A percentile compares a stretch with the other conserved stretches of the same genome.
phyloP scores from a whole-genome alignment of 2,888 invertebrate species.

The Agrotis segetum region DNA sequence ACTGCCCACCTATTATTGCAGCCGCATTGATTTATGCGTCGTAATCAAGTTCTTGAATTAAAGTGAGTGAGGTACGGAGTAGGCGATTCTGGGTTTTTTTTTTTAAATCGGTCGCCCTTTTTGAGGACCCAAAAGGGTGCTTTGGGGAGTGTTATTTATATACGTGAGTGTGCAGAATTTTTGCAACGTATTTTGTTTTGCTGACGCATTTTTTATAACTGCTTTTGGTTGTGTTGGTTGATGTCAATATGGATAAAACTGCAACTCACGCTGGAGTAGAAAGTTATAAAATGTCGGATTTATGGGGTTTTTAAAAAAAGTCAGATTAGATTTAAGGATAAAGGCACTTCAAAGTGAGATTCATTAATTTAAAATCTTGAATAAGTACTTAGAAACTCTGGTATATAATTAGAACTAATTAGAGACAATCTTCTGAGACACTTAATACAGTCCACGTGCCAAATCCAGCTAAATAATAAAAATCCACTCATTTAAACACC shows the following conservation, averaged over 20 bases:
- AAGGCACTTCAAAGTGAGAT: too few species aligned
- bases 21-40: conserved; percentile 74
- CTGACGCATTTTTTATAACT: conserved; percentile 55
- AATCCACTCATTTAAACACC: conserved; percentile 20
- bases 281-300: neutral
- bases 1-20: conserved; percentile 80
- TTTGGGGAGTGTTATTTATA: conserved; percentile 55
- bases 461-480: conserved; percentile 27
- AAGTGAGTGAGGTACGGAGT: conserved; percentile 64
- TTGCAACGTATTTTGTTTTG: conserved; percentile 53
- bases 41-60: conserved; percentile 76
- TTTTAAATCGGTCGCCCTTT: conserved; percentile 51
- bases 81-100: conserved; percentile 59
- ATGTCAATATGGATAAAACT: conserved; percentile 45
- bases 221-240: conserved; percentile 3
- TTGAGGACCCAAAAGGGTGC: conserved; percentile 40
- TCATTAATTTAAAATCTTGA: neutral
- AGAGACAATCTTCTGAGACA: neutral
- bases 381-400: neutral
- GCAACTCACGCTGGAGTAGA: conserved; percentile 25
- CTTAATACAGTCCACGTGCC: conserved; percentile 3
- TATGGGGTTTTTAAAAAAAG: neutral
- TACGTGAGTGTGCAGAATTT: conserved; percentile 49
- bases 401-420: neutral
- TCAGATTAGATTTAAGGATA: neutral